phyloP scores from a whole-genome alignment of 2,888 invertebrate genomes.

The Catocala sponsa region DNA sequence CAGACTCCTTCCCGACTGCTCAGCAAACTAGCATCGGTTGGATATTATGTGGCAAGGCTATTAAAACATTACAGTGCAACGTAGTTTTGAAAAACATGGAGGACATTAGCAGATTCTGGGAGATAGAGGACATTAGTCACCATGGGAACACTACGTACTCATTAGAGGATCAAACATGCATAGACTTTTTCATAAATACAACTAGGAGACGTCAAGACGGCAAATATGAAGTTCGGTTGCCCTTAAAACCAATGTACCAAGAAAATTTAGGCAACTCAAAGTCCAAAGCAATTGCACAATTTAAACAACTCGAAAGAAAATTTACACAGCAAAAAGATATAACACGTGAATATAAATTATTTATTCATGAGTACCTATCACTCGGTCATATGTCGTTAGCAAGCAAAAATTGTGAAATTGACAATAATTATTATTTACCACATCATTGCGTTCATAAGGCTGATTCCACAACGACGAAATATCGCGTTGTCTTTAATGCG shows the following conservation, averaged over 20 bases:
- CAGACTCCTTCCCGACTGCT: not conserved
- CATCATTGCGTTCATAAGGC: slow-evolving; percentile 34
- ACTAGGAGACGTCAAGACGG: slow-evolving; percentile 8
- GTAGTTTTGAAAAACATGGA: slow-evolving; percentile 6
- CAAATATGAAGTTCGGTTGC: slow-evolving; percentile 10
- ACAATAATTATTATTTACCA: slow-evolving; percentile 30
- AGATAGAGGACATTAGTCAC: slow-evolving; percentile 8
- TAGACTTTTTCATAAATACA: slow-evolving; percentile 6
- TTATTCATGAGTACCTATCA: not conserved
- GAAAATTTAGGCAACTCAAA: slow-evolving; percentile 3
- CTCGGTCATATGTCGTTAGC: slow-evolving; percentile 14
- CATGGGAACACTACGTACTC: not conserved
- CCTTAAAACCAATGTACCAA: not conserved
- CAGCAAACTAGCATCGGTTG: not conserved
- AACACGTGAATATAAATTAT: not conserved
- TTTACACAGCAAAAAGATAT: not conserved
- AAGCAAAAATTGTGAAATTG: slow-evolving; percentile 2
- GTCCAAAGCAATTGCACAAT: not conserved
- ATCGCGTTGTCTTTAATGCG: slow-evolving; percentile 45
- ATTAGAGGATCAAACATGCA: slow-evolving; percentile 7
- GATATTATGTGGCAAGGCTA: no score
- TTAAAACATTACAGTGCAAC: slow-evolving; percentile 5
- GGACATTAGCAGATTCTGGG: slow-evolving; percentile 12
- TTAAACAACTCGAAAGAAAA: slow-evolving; percentile 5
- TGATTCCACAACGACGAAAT: slow-evolving; percentile 35